Conservation (phyloP, 2,113 vertebrate genomes). For the Trichomycterus rosablanca region DNA sequence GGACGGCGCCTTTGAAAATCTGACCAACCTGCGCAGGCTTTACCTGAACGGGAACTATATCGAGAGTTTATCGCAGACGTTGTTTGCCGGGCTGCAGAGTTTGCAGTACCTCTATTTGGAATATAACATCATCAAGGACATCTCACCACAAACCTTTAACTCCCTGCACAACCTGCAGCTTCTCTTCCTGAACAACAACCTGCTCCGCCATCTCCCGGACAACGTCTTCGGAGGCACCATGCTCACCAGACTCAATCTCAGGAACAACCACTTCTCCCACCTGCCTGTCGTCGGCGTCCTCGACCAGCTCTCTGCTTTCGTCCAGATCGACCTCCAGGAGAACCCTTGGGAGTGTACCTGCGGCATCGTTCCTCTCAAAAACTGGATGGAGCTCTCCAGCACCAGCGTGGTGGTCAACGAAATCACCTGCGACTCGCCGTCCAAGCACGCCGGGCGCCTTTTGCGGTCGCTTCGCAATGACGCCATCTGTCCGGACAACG, state of each 20-base stretch:
- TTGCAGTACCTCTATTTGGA: conserved; percentile 97
- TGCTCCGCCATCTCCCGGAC: conserved; percentile 84
- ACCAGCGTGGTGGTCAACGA: conserved; percentile 91
- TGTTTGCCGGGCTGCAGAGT: conserved; percentile 86
- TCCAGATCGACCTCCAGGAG: conserved; percentile 97
- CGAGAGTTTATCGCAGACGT: conserved; percentile 81
- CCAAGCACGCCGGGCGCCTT: conserved; percentile 84
- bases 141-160: conserved; percentile 86
- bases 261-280: conserved; percentile 95
- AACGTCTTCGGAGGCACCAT: conserved; percentile 87
- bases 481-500: conserved; percentile 87
- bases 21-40: conserved; percentile 88
- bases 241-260: conserved; percentile 89
- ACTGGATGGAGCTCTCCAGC: conserved; percentile 91
- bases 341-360: conserved; percentile 98
- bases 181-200: conserved; percentile 95
- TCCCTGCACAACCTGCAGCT: conserved; percentile 87
- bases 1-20: conserved; percentile 91
- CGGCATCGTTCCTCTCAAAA: conserved; percentile 87
- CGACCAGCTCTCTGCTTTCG: conserved; percentile 93
- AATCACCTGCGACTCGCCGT: conserved; percentile 92
- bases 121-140: conserved; percentile 97
- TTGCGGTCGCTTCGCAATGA: conserved; percentile 89
- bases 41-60: conserved; percentile 98
- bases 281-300: conserved; percentile 88